phyloP scores from a whole-genome alignment of 1,140 invertebrate genomes.

The Bombus ignitus region DNA sequence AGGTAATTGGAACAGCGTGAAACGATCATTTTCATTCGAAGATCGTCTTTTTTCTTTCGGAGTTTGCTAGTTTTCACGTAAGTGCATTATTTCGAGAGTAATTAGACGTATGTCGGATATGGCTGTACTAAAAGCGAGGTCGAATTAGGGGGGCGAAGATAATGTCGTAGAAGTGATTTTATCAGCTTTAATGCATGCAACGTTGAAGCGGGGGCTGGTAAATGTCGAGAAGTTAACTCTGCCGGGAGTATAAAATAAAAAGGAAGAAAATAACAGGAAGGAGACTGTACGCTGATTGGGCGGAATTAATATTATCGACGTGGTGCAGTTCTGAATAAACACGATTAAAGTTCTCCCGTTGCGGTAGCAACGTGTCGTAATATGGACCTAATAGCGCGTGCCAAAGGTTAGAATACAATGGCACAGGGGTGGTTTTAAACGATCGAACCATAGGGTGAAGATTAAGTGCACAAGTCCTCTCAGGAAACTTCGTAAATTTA shows the following conservation, averaged over 20 bases:
- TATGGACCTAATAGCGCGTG: background rate
- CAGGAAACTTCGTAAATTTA: slow-evolving; percentile 15
- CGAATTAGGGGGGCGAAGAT: background rate
- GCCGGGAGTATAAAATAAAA: background rate
- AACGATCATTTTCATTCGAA: background rate
- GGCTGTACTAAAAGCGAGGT: background rate
- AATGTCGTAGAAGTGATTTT: background rate
- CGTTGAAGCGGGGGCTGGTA: background rate
- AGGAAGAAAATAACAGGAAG: background rate
- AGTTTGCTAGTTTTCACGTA: background rate
- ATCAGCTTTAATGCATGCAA: background rate
- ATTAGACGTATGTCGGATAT: background rate
- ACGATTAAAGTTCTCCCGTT: background rate
- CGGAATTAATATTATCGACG: background rate
- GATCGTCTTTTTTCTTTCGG: background rate
- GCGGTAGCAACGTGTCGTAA: background rate
- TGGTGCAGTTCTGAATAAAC: slow-evolving; percentile 4
- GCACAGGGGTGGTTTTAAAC: slow-evolving; percentile 7
- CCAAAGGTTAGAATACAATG: background rate
- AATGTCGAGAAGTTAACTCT: background rate
- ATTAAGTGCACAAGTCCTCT: background rate
- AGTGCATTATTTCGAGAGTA: background rate
- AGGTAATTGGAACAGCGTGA: background rate
- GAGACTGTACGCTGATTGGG: background rate
- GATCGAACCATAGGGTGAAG: background rate